phyloP scores from a whole-genome alignment of 2,113 vertebrate genomes.

The Phycodurus eques region DNA sequence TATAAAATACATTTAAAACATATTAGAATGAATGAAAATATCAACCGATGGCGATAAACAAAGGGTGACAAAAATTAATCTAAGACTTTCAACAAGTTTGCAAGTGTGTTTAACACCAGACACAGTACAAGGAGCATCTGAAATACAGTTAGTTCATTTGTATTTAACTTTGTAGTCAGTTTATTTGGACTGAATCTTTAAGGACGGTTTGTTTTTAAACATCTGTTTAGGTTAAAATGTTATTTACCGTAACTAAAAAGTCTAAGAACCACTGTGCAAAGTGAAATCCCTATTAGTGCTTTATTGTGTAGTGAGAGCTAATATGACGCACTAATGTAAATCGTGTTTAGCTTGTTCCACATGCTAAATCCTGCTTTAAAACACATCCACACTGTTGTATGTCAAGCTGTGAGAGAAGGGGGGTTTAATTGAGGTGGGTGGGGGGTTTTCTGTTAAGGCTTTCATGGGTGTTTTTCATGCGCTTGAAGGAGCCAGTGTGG shows the following conservation, averaged over 20 bases:
- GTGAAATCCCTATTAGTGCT: background rate
- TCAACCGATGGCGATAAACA: too few relatives aligned
- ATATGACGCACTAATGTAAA: background rate
- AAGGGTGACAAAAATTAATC: background rate
- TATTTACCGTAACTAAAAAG: too few relatives aligned
- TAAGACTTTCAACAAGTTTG: background rate
- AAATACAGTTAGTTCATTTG: background rate
- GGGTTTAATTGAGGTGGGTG: background rate
- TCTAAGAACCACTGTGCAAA: too few relatives aligned
- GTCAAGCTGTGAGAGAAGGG: slow-evolving; percentile 49
- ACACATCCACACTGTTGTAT: slow-evolving; percentile 21
- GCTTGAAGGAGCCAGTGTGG: slow-evolving; percentile 66
- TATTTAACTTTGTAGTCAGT: background rate
- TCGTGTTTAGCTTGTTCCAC: slow-evolving; percentile 36
- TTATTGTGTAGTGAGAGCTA: background rate
- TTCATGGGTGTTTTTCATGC: slow-evolving; percentile 64
- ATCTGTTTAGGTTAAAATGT: too few relatives aligned
- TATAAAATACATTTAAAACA: too few relatives aligned
- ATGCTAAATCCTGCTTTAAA: slow-evolving; percentile 23
- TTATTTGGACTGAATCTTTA: background rate
- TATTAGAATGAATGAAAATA: too few relatives aligned
- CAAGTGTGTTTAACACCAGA: background rate
- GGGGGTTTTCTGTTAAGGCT: slow-evolving; percentile 48
- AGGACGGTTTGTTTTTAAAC: background rate
- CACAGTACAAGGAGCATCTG: background rate